A percentile compares a stretch with the other conserved stretches of the same genome.
phyloP scores from a whole-genome alignment of 2,797 vertebrate genomes.

The Poeciliopsis presidionis region DNA sequence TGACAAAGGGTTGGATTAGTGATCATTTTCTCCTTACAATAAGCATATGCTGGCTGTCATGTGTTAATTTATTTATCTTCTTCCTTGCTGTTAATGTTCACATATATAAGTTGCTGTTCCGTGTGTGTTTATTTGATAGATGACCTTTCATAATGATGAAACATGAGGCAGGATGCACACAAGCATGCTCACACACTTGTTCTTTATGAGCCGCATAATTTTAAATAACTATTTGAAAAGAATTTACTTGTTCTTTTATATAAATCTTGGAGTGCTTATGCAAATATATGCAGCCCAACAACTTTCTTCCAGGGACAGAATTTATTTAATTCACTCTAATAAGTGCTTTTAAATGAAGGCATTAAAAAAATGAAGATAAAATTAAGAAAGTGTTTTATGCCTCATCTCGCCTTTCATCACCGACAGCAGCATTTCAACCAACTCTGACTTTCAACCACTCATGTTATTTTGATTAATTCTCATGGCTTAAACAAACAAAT shows the following conservation, averaged over 20 bases:
- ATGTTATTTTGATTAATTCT: neutral
- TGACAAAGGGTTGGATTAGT: slow-evolving; percentile 31
- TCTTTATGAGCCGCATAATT: slow-evolving; percentile 11
- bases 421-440: slow-evolving; percentile 40
- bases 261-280: slow-evolving; percentile 23
- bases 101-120: slow-evolving; percentile 3
- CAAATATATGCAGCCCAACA: slow-evolving; percentile 38
- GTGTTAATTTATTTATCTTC: slow-evolving; percentile 16
- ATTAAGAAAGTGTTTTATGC: slow-evolving; percentile 21
- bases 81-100: slow-evolving; percentile 7
- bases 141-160: slow-evolving; percentile 11
- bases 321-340: slow-evolving; percentile 23
- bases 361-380: slow-evolving; percentile 3
- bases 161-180: slow-evolving; percentile 1
- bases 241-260: slow-evolving; percentile 13
- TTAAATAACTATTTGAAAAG: slow-evolving; percentile 14
- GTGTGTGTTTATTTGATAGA: neutral
- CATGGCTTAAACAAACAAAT: neutral
- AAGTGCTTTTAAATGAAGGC: slow-evolving; percentile 5
- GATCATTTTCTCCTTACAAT: slow-evolving; percentile 19
- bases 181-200: neutral
- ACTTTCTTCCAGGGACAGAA: slow-evolving; percentile 25
- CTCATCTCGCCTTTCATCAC: neutral
- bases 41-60: slow-evolving; percentile 20
- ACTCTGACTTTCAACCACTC: slow-evolving; percentile 40